A percentile compares a stretch with the other conserved stretches of the same genome.
Evolutionary conservation across 2,113 vertebrate genomes (phyloP).

Genomic region (Gallinago media): DNA sequence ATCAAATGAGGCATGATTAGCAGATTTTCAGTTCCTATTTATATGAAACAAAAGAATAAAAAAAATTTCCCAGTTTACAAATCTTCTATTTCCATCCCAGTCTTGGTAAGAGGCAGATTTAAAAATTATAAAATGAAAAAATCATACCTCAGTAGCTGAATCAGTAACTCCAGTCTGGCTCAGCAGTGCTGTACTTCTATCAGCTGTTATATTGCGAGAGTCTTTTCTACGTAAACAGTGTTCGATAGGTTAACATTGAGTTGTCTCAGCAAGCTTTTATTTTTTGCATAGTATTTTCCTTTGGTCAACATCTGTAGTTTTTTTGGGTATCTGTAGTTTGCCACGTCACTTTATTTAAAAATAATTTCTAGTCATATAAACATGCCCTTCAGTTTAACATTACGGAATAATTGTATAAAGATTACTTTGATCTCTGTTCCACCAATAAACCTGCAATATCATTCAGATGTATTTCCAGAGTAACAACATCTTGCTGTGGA

Average conservation of each 20-base stretch:
- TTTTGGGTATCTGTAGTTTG: background rate
- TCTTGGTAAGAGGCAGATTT: background rate
- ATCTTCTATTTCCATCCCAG: background rate
- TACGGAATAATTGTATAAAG: background rate
- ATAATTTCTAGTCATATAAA: background rate
- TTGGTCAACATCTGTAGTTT: background rate
- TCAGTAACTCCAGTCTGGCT: background rate
- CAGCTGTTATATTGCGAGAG: background rate
- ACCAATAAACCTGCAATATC: background rate
- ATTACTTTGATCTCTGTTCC: background rate
- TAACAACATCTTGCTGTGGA: background rate
- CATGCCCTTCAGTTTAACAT: background rate
- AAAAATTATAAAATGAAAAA: background rate
- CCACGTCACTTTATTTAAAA: background rate
- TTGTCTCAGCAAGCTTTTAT: background rate
- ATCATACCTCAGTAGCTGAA: background rate
- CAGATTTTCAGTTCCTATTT: slow-evolving; percentile 43
- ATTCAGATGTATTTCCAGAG: background rate
- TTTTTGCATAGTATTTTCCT: background rate
- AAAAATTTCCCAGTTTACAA: background rate
- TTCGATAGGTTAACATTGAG: background rate
- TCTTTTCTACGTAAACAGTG: background rate
- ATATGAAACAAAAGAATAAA: background rate
- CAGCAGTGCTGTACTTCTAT: background rate
- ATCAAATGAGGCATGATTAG: slow-evolving; percentile 36